Percentiles rank a stretch among this genome's conserved stretches.
Conservation (phyloP, 2,888 invertebrate species). For the Rosalia funebris region DNA sequence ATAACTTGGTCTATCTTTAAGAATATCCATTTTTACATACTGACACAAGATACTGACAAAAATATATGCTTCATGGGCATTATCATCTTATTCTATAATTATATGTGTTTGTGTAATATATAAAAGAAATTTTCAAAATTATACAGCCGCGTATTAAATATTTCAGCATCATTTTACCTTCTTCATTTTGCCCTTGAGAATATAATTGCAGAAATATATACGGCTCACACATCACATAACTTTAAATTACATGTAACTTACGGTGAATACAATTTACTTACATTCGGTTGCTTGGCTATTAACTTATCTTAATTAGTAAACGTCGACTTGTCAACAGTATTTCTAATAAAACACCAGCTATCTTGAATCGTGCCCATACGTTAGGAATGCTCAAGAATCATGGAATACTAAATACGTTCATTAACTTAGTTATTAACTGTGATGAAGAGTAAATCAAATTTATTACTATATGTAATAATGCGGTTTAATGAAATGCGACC, state of each 20-base stretch:
- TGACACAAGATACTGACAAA: too few species aligned
- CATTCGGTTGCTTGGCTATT: constrained; percentile 9
- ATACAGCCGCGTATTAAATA: too few species aligned
- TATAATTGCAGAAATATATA: background rate
- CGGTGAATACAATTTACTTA: constrained; percentile 11
- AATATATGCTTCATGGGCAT: too few species aligned
- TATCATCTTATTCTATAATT: too few species aligned
- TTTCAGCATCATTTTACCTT: background rate
- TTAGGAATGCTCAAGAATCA: constrained; percentile 28
- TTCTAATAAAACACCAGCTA: constrained; percentile 31
- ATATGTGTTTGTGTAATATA: too few species aligned
- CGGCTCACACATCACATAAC: background rate
- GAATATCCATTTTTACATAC: too few species aligned
- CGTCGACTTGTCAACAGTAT: constrained; percentile 32
- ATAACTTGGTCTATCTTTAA: too few species aligned
- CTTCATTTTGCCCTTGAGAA: background rate
- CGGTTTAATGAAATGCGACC: constrained; percentile 31
- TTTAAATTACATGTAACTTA: background rate
- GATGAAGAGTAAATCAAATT: constrained; percentile 32
- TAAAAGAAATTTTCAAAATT: too few species aligned
- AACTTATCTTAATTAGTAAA: constrained; percentile 35
- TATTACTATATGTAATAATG: constrained; percentile 24
- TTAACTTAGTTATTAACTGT: constrained; percentile 29
- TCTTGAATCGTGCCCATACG: constrained; percentile 29
- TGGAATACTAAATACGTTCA: constrained; percentile 35